Conservation (phyloP, 2,888 invertebrate species). For the Alsophila aescularia region DNA sequence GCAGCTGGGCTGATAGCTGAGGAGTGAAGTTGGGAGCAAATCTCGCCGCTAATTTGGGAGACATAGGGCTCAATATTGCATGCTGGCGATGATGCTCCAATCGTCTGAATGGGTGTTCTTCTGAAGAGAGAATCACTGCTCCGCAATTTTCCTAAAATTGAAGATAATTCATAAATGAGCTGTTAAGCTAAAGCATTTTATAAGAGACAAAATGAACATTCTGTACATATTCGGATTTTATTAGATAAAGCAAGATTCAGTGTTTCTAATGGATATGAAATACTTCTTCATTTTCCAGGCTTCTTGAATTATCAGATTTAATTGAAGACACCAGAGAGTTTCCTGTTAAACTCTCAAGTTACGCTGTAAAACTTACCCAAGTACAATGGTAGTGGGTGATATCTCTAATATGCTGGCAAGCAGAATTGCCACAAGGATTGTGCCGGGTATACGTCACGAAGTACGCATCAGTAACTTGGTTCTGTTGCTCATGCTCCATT, state of each 20-base stretch:
- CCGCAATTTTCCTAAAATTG: constrained; percentile 89
- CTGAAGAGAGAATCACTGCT: constrained; percentile 89
- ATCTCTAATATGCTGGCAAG: constrained; percentile 89
- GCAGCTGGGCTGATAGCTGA: constrained; percentile 75
- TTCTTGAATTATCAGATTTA: no score
- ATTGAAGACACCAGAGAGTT: no score
- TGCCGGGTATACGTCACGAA: constrained; percentile 87
- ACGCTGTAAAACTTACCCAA: constrained; percentile 89
- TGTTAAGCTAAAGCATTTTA: no score
- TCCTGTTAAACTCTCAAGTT: no score
- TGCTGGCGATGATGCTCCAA: constrained; percentile 95
- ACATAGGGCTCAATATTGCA: constrained; percentile 87
- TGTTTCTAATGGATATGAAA: no score
- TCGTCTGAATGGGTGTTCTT: constrained; percentile 91
- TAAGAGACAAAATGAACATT: no score
- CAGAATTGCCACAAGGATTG: constrained; percentile 86
- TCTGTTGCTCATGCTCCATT: constrained; percentile 94
- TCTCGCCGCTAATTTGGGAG: constrained; percentile 82
- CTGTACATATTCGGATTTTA: no score
- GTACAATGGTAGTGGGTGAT: constrained; percentile 95
- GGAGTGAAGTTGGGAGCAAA: constrained; percentile 84
- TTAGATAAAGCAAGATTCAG: no score
- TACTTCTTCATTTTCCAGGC: no score
- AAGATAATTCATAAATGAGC: background rate
- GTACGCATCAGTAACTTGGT: constrained; percentile 92